phyloP scores from a whole-genome alignment of 2,113 vertebrate species.

The Anguilla japonica region DNA sequence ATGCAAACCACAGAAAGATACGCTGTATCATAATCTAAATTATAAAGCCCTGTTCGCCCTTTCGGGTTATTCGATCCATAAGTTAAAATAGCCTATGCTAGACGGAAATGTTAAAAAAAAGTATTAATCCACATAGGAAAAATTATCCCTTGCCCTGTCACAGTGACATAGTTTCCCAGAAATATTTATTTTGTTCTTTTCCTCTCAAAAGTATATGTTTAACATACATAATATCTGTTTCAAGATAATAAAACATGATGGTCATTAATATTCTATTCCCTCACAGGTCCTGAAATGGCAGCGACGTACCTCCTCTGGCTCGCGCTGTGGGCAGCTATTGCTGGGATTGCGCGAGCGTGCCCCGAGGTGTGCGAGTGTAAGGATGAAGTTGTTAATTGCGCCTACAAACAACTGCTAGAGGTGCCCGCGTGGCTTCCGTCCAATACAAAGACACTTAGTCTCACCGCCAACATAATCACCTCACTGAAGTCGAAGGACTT shows the following conservation, averaged over 20 bases:
- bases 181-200: neutral
- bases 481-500: slow-evolving; percentile 78
- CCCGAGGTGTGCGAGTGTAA: slow-evolving; percentile 85
- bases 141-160: too few species aligned
- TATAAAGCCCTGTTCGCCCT: neutral
- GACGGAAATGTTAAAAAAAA: too few species aligned
- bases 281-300: slow-evolving; percentile 74
- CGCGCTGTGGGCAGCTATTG: slow-evolving; percentile 66
- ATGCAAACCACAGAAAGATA: neutral
- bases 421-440: slow-evolving; percentile 85
- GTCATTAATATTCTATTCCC: slow-evolving; percentile 23
- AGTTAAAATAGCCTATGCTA: neutral
- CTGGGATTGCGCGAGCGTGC: slow-evolving; percentile 69
- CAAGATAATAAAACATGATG: neutral
- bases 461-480: slow-evolving; percentile 92
- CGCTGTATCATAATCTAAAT: neutral
- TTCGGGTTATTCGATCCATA: neutral
- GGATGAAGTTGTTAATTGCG: slow-evolving; percentile 94
- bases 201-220: neutral
- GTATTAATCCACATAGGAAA: too few species aligned
- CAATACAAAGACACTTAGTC: slow-evolving; percentile 89
- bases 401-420: slow-evolving; percentile 85
- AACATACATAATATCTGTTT: neutral
- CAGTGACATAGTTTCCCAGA: too few species aligned
- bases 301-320: slow-evolving; percentile 55